Conservation (phyloP, 1,140 invertebrate species). For the Trypoxylus dichotomus region DNA sequence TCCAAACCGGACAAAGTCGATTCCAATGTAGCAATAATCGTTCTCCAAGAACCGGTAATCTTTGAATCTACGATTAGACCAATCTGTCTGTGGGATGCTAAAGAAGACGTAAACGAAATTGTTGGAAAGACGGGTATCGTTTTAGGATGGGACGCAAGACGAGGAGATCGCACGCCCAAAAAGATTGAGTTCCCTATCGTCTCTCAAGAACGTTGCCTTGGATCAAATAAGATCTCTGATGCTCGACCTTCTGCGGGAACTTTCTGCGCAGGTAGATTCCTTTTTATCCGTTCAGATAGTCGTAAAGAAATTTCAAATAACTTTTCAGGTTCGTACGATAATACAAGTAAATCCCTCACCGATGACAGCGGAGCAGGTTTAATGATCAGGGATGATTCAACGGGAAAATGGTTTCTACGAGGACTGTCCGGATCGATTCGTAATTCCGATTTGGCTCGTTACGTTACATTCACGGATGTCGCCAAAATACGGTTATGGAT, state of each 20-base stretch:
- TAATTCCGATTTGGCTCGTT: constrained; percentile 57
- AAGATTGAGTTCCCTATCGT: constrained; percentile 60
- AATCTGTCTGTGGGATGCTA: constrained; percentile 60
- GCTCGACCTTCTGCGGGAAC: constrained; percentile 58
- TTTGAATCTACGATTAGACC: constrained; percentile 53
- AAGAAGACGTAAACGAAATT: constrained; percentile 47
- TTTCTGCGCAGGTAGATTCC: constrained; percentile 57
- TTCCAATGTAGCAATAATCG: constrained; percentile 43
- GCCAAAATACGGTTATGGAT: constrained; percentile 57
- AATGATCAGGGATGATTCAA: constrained; percentile 35
- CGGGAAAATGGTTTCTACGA: constrained; percentile 53
- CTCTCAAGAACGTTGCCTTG: constrained; percentile 59
- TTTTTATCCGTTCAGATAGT: neutral
- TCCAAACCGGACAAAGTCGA: constrained; percentile 48
- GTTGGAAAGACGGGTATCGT: constrained; percentile 47
- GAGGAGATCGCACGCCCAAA: constrained; percentile 54
- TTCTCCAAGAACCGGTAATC: constrained; percentile 38
- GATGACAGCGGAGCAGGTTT: constrained; percentile 50
- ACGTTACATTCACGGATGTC: constrained; percentile 57
- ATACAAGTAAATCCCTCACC: constrained; percentile 36
- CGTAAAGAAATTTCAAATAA: neutral
- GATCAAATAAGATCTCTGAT: constrained; percentile 57
- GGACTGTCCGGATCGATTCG: constrained; percentile 56
- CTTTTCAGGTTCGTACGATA: neutral
- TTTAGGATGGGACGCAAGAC: constrained; percentile 59